phyloP scores from a whole-genome alignment of 1,140 invertebrate genomes.

The Aleiodes sp. region DNA sequence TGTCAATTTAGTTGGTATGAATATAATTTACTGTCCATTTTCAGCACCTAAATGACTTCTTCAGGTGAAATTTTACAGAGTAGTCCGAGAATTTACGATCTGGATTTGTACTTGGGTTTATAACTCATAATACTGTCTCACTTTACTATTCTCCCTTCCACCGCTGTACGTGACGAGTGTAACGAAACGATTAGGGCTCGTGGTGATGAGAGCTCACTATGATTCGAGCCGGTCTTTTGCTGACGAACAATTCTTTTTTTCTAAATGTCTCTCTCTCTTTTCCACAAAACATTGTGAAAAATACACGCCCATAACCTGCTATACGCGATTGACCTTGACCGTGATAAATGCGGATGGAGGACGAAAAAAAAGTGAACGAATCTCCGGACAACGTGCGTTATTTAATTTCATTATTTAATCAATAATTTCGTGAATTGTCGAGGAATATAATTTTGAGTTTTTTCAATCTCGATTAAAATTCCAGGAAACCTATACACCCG shows the following conservation, averaged over 20 bases:
- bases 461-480: background rate
- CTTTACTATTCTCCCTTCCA: background rate
- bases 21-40: background rate
- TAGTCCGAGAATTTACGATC: conserved; percentile 45
- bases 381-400: too few relatives aligned
- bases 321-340: conserved; percentile 28
- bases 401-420: too few relatives aligned
- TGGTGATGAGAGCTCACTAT: conserved; percentile 2
- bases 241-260: conserved; percentile 7
- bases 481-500: background rate
- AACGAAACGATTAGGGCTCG: conserved; percentile 47
- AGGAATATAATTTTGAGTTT: too few relatives aligned
- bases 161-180: conserved; percentile 30
- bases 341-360: background rate
- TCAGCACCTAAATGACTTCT: background rate
- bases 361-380: background rate
- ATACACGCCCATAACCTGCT: conserved; percentile 2
- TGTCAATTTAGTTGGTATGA: too few relatives aligned
- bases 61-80: conserved; percentile 14
- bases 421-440: too few relatives aligned
- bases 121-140: too few relatives aligned
- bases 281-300: background rate
- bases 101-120: conserved; percentile 31
- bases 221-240: conserved; percentile 10
- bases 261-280: background rate